A percentile compares a stretch with the other conserved stretches of the same genome.
Evolutionary conservation across 2,113 vertebrate species (phyloP).

Genomic region (Gasterosteus nipponicus): DNA sequence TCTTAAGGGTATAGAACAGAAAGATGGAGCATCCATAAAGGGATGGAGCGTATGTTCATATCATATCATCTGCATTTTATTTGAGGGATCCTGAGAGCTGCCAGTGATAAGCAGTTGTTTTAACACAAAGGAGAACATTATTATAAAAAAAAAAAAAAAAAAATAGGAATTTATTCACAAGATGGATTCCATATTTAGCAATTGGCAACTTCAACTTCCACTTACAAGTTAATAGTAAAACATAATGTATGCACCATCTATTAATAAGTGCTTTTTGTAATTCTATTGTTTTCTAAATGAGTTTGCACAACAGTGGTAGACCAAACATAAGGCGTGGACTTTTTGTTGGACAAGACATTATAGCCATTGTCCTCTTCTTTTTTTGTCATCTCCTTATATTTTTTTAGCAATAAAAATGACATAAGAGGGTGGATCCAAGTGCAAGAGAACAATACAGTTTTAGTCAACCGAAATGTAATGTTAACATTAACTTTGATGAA

Average conservation of each 20-base stretch:
- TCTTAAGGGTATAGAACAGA: slow-evolving; percentile 59
- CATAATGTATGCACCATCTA: slow-evolving; percentile 1
- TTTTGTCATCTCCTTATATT: not conserved
- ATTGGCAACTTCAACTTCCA: slow-evolving; percentile 7
- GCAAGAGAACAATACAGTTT: not conserved
- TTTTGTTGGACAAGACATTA: not conserved
- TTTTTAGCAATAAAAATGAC: not conserved
- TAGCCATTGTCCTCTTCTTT: not conserved
- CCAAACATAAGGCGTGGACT: no score
- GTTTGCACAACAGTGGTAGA: not conserved
- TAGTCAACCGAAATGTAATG: not conserved
- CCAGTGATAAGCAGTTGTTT: slow-evolving; percentile 21
- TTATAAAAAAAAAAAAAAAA: not conserved
- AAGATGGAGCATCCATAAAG: slow-evolving; percentile 55
- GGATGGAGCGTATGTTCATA: slow-evolving; percentile 64
- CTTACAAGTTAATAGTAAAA: slow-evolving; percentile 3
- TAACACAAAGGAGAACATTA: slow-evolving; percentile 5
- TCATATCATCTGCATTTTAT: slow-evolving; percentile 54
- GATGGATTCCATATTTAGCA: not conserved
- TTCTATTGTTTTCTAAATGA: not conserved
- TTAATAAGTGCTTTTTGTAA: not conserved
- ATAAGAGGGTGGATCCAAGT: not conserved
- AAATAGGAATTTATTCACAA: slow-evolving; percentile 1
- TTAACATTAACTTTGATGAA: no score
- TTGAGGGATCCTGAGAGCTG: slow-evolving; percentile 34